phyloP scores from a whole-genome alignment of 2,797 vertebrate genomes.

The Lophotriccus pileatus region DNA sequence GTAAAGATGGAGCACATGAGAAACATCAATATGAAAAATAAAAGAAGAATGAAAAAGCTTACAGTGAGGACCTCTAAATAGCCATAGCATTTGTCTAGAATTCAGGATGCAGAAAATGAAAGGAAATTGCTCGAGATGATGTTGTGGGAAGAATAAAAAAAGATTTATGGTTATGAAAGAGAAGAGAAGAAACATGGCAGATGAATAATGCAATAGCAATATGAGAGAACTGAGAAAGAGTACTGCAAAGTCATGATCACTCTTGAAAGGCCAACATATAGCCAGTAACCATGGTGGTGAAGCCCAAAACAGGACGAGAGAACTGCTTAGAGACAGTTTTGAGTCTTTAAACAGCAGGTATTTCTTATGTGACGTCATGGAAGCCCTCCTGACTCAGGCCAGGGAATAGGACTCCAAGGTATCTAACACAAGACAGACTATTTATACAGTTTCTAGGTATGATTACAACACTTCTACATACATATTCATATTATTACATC shows the following conservation, averaged over 20 bases:
- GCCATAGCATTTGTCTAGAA: background rate
- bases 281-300: background rate
- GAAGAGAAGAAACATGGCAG: background rate
- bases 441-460: too few species aligned
- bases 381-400: too few species aligned
- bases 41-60: background rate
- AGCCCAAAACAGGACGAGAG: too few species aligned
- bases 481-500: too few species aligned
- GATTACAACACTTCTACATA: too few species aligned
- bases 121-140: background rate
- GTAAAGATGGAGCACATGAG: background rate
- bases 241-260: background rate
- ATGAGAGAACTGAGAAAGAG: background rate
- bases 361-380: too few species aligned
- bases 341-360: too few species aligned
- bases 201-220: background rate
- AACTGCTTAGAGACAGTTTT: too few species aligned
- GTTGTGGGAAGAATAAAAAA: background rate
- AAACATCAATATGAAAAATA: background rate
- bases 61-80: background rate
- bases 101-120: background rate
- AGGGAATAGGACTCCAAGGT: too few species aligned
- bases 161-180: background rate
- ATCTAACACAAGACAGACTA: too few species aligned
- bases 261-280: background rate